Evolutionary conservation across 2,113 vertebrate genomes (phyloP).

Genomic region (human): DNA sequence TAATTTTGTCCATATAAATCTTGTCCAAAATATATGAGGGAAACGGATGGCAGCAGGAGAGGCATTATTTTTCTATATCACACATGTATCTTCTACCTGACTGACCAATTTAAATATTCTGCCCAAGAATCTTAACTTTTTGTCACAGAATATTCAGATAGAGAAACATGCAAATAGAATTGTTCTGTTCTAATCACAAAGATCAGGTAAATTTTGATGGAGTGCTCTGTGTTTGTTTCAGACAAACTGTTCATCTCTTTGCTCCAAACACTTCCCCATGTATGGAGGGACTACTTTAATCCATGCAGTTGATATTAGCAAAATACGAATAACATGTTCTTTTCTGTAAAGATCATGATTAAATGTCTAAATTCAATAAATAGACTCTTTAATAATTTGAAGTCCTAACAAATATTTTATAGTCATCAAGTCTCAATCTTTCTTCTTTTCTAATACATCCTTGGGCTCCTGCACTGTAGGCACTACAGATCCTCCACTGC

Average conservation of each 20-base stretch:
- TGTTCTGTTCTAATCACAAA: not conserved
- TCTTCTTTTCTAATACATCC: conserved; percentile 85
- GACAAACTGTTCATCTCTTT: conserved; percentile 37
- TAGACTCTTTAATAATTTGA: conserved; percentile 78
- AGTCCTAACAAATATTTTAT: conserved; percentile 69
- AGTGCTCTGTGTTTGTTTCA: not conserved
- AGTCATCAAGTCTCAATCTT: conserved; percentile 77
- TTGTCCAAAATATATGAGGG: conserved; percentile 48
- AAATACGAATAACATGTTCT: conserved; percentile 76
- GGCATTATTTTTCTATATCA: not conserved
- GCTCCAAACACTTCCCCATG: not conserved
- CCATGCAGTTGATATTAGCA: conserved; percentile 81
- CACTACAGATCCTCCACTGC: conserved; percentile 49
- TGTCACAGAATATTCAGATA: conserved; percentile 22
- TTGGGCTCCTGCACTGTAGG: conserved; percentile 83
- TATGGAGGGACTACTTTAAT: conserved; percentile 66
- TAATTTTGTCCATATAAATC: conserved; percentile 55
- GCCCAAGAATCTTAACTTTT: not conserved
- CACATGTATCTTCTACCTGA: conserved; percentile 39
- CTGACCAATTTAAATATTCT: conserved; percentile 48
- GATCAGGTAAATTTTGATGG: not conserved
- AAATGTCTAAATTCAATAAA: conserved; percentile 84
- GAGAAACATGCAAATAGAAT: conserved; percentile 54
- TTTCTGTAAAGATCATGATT: conserved; percentile 79
- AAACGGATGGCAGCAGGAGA: not conserved